Base-by-base conservation (phyloP, 2,797 vertebrate species). In the Choloepus didactylus region DNA sequence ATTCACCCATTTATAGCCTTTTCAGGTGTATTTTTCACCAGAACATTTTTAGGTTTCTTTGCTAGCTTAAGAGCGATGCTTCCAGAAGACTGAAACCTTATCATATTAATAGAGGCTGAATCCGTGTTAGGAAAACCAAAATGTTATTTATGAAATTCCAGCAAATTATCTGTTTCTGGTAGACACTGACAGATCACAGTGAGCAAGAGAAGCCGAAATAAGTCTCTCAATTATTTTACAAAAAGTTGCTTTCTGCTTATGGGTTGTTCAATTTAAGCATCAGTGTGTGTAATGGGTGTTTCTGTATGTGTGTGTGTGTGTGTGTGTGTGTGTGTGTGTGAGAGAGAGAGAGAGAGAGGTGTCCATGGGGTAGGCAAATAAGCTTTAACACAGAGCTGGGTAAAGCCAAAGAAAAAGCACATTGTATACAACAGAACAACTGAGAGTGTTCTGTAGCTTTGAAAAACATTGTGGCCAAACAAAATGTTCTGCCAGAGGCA, bases 401-500 rank as follows among this genome's bases (percentile, higher is more conserved):
- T 25, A 70, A 93, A 87, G 89, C 56, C 83, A 93, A 97, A 97
- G 92, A 92, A 21, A 31, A 89, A 75, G 67, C 8, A 66, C 56
- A 16, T 27, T 93, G 41, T 81, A 76, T 87, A 87, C 93, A 95
- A 87, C 8, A 89, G 64, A 92, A 75, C 27, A 95, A 80, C n/a
- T 64, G 54, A 44, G 9, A 67, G 5, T 76, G 85, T 89, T 95
- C 89, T 97, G 83, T 75, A 96, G 0, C n/a, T 96, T 97, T 97
- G 46, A 94, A 97, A 97, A 95, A 96, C 84, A 23, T 0, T 93
- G 87, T 92, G 92, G 91, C 70, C 91, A 98, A 98, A 97, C 94
- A 98, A 96, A 96, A 97, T 98, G 96, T 97, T 96, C 97, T 98
- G 95, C 97, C 98, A 97, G 82, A 86, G 95, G 69, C 89, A 95